Evolutionary conservation across 30 jellyfish, hydroid and myxozoan genomes (phyloP), one percentile per base, ranked within the genome.

Genomic region (Cassiopea xamachana): DNA sequence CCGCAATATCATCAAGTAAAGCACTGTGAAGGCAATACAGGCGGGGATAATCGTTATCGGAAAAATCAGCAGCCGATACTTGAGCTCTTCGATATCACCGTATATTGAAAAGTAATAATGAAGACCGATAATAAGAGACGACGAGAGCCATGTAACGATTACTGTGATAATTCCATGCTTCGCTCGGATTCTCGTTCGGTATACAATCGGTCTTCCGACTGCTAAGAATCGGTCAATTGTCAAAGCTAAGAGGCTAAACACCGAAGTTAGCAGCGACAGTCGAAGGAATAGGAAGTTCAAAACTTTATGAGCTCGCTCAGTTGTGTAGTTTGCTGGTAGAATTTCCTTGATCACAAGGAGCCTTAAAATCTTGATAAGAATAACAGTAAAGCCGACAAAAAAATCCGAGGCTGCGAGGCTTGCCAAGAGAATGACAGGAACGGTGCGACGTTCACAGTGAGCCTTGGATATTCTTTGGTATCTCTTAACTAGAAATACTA

Each of bases 321-420:
- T 80, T 51, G 50, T 48, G 16, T 89, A 18, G 45, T 39, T 71
- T 1, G 46, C 12, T n/a, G 85, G 80, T 10, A 76, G 16, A 27
- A 70, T 88, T 46, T 58, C 58, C 10, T 78, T 18, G 15, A 18
- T 50, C 78, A 69, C 6, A 49, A 81, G 68, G 47, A 13, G 84
- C 58, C 47, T 74, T 18, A 90, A 15, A 18, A 90, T 50, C 46
- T 90, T 90, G 74, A 90, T 62, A 1, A 76, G 76, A 7, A 92
- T 62, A 47, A 70, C 89, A 16, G 73, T 78, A 0, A 80, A 44
- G 50, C 97, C 97, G 9, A 92, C 97, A 1, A 78, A 69, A 46
- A 86, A 68, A 48, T 92, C 97, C 5, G 97, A 92, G 16, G 67
- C 50, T 5, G 97, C 94, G 6, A 92, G 84, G 79, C 86, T 92